Base-by-base conservation (phyloP, 2,113 vertebrate species). In the Cyanocitta stelleri region DNA sequence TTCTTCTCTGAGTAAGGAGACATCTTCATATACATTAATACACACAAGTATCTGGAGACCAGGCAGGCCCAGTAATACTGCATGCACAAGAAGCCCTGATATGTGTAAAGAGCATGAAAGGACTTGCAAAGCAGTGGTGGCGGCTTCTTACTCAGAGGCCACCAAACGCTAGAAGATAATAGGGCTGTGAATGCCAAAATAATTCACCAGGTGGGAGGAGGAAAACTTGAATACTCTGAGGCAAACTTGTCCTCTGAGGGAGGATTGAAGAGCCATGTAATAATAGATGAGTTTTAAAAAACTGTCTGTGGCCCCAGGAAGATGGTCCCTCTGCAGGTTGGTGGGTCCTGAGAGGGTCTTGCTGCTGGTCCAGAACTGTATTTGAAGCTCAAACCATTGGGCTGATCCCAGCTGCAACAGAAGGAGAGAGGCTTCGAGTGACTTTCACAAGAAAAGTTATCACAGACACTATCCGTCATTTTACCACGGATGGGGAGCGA, bases 401-500 rank as follows among this genome's bases (percentile, higher is more conserved):
- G 55, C n/a, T 87, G 55, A 12, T 63, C 37, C 33, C 52, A 71
- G 66, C 37, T 75, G 21, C 29, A 71, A 13, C 3, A 51, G 46
- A 43, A 79, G 35, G 35, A 93, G 39, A 66, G 15, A 11, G 64
- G 27, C 9, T 64, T 39, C 44, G 52, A 56, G 39, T 58, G 44
- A 51, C 16, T 66, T 41, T 7, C 27, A 30, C 27, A 52, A 39
- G 44, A 24, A 17, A 63, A 75, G 23, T 61, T 64, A 5, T 37
- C 56, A 20, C 13, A 35, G 46, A 4, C 3, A 2, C 15, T 16
- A 10, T 46, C 35, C 39, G 11, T 63, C 39, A 29, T n/a, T 79
- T 79, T 56, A n/a, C 35, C 21, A 1, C 2, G 4, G 74, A 67
- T 30, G 24, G 29, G 8, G 4, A 0, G 0, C 8, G 66, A 48